These are phyloP conservation scores for Achlya flavicornis DNA, from an alignment of 2,888 invertebrate genomes.

Conservation along the genomic window DNA sequence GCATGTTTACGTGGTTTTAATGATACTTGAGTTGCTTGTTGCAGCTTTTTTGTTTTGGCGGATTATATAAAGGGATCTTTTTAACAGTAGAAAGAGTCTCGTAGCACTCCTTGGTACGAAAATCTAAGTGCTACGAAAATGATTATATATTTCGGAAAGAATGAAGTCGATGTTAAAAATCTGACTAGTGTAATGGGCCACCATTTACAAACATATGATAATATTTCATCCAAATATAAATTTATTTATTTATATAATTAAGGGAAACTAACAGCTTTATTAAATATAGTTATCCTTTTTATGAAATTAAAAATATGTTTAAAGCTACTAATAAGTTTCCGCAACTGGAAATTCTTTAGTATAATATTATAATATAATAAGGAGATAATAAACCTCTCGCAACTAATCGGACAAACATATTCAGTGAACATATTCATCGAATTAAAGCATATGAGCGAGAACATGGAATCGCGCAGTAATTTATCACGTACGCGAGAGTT, in stretches of 20 bases:
- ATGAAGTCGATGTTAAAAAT: too few species aligned
- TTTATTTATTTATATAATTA: too few species aligned
- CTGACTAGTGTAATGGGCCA: too few species aligned
- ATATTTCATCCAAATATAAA: neutral
- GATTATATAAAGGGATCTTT: neutral
- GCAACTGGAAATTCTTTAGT: too few species aligned
- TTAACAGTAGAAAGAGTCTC: neutral
- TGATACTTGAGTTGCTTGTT: constrained; percentile 9
- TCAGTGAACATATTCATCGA: constrained; percentile 58
- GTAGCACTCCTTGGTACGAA: too few species aligned
- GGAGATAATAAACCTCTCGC: neutral
- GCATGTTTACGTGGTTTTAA: constrained; percentile 21
- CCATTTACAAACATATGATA: too few species aligned
- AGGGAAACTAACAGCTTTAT: too few species aligned
- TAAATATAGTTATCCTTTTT: too few species aligned
- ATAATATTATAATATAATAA: neutral
- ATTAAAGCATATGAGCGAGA: constrained; percentile 53
- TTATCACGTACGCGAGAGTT: constrained; percentile 55
- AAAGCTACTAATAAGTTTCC: too few species aligned
- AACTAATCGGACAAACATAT: constrained; percentile 20
- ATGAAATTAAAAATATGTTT: too few species aligned
- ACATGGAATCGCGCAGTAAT: constrained; percentile 64
- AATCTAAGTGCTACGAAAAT: too few species aligned
- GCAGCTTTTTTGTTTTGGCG: neutral
- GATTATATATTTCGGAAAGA: too few species aligned